Evolutionary conservation across 1,140 invertebrate genomes (phyloP).

Genomic region (Zeugodacus cucurbitae): DNA sequence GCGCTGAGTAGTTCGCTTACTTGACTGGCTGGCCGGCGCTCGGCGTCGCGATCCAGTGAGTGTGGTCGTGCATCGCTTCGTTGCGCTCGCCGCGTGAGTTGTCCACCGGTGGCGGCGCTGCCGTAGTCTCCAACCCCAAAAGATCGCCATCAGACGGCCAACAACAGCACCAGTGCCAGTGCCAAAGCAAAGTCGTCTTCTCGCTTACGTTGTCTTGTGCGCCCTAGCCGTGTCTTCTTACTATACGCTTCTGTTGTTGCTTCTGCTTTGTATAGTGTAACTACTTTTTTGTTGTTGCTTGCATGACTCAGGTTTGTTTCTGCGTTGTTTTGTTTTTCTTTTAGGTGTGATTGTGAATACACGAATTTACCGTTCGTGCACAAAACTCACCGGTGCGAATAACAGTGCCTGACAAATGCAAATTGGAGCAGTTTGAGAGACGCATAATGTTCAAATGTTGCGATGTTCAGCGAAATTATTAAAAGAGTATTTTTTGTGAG

Average conservation of each 20-base stretch:
- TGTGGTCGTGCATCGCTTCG: constrained; percentile 24
- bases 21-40: background rate
- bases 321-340: constrained; percentile 6
- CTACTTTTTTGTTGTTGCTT: background rate
- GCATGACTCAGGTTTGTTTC: constrained; percentile 32
- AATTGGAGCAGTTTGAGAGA: background rate
- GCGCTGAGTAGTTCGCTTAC: background rate
- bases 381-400: constrained; percentile 15
- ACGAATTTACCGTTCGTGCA: background rate
- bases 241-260: background rate
- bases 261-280: background rate
- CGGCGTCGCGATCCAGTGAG: constrained; percentile 17
- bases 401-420: background rate
- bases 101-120: background rate
- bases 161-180: background rate
- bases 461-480: too few species aligned
- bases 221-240: background rate
- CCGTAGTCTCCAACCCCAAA: constrained; percentile 7
- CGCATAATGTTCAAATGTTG: background rate
- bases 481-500: too few species aligned
- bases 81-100: background rate
- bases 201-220: background rate
- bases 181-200: background rate
- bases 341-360: background rate
- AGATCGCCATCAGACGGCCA: background rate